Conservation (phyloP, 2,113 vertebrate species). For the Tringa solitaria region DNA sequence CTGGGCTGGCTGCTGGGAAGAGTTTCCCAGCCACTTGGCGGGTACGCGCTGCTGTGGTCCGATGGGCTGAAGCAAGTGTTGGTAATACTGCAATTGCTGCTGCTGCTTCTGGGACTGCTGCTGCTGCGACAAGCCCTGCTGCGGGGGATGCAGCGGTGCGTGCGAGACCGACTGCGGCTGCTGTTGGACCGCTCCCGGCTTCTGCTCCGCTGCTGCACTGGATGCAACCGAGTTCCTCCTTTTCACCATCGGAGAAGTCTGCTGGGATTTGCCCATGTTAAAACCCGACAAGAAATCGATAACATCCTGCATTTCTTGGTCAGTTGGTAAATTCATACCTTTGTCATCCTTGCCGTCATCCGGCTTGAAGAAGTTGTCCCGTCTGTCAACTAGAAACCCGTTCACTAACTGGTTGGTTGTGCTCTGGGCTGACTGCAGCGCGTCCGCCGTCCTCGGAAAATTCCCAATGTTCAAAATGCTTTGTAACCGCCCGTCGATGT, state of each 20-base stretch:
- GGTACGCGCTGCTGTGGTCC: constrained; percentile 78
- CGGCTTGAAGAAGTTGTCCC: constrained; percentile 66
- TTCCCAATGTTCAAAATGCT: constrained; percentile 85
- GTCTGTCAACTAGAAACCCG: constrained; percentile 76
- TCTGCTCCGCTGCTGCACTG: constrained; percentile 85
- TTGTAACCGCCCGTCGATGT: constrained; percentile 80
- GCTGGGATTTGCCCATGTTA: constrained; percentile 98
- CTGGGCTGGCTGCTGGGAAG: constrained; percentile 81
- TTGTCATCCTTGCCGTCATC: constrained; percentile 85
- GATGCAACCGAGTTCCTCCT: constrained; percentile 91
- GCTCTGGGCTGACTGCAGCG: constrained; percentile 70
- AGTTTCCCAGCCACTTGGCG: constrained; percentile 85
- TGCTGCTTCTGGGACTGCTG: constrained; percentile 81
- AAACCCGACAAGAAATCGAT: constrained; percentile 99
- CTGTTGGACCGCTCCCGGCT: constrained; percentile 79
- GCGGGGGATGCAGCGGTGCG: constrained; percentile 75
- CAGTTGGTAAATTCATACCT: constrained; percentile 96
- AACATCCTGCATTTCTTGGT: constrained; percentile 99
- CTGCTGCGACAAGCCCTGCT: constrained; percentile 78
- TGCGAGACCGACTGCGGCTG: constrained; percentile 81
- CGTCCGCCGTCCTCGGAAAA: constrained; percentile 79
- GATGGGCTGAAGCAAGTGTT: constrained; percentile 90
- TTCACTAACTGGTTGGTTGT: constrained; percentile 75
- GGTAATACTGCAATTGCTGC: constrained; percentile 89
- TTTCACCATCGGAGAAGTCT: constrained; percentile 90